phyloP scores from a whole-genome alignment of 2,797 vertebrate genomes.

The Typhlichthys eigenmanni region DNA sequence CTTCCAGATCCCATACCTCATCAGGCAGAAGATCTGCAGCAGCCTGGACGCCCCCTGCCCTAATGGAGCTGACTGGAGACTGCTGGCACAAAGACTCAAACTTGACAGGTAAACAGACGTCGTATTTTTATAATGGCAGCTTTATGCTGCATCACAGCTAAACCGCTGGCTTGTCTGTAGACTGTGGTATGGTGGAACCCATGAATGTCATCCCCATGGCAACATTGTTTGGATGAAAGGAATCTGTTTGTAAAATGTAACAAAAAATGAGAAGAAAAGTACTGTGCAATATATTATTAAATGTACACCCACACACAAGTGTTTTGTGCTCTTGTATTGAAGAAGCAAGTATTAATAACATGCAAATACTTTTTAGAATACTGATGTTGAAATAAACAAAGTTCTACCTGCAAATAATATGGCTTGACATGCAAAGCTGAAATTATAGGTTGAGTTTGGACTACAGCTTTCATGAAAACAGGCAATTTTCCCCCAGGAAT shows the following conservation, averaged over 20 bases:
- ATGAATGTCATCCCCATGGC: conserved; percentile 20
- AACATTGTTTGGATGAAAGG: conserved; percentile 1
- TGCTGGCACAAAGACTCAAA: conserved; percentile 96
- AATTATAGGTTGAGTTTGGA: conserved; percentile 60
- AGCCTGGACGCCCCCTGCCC: conserved; percentile 93
- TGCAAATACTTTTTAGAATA: background rate
- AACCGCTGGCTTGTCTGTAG: conserved; percentile 23
- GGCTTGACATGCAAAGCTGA: conserved; percentile 52
- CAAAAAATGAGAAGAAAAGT: background rate
- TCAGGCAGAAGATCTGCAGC: conserved; percentile 99
- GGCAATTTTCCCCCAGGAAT: conserved; percentile 44
- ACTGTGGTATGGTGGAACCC: conserved; percentile 20
- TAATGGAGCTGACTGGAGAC: conserved; percentile 95
- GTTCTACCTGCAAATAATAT: conserved; percentile 51
- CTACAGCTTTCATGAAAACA: conserved; percentile 56
- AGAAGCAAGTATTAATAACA: background rate
- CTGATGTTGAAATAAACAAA: conserved; percentile 29
- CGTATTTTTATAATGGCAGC: background rate
- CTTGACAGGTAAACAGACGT: conserved; percentile 86
- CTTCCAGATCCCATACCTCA: conserved; percentile 99
- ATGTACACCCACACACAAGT: conserved; percentile 12
- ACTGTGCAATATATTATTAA: conserved; percentile 10
- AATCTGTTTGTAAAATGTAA: conserved; percentile 1
- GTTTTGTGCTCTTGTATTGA: background rate
- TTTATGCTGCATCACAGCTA: conserved; percentile 9